Percentiles rank a stretch among this genome's conserved stretches.
These are phyloP conservation scores for Oreochromis grahami DNA, from an alignment of 2,797 vertebrate genomes.

Conservation along the genomic window DNA sequence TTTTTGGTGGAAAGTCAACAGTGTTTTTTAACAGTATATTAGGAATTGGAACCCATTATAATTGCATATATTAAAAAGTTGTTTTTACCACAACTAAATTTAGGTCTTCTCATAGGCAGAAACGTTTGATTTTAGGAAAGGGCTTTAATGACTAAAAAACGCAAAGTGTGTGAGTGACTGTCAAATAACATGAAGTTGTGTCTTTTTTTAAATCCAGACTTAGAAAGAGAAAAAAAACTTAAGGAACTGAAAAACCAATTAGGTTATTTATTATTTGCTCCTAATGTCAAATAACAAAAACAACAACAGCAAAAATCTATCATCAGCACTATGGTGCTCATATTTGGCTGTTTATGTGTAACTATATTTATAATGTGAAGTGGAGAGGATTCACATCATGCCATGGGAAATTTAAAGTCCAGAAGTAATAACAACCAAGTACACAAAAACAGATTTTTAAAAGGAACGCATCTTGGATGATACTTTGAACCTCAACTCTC, in stretches of 20 bases:
- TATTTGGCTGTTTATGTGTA: not conserved
- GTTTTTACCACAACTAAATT: not conserved
- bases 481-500: not conserved
- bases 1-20: not conserved
- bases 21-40: not conserved
- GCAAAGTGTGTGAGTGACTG: not conserved
- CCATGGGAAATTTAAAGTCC: not conserved
- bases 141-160: not conserved
- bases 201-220: accelerated
- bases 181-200: not conserved
- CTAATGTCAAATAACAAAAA: not conserved
- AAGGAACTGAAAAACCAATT: not conserved
- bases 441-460: not conserved
- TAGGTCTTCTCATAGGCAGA: not conserved
- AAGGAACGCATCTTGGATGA: not conserved
- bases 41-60: not conserved
- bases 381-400: not conserved
- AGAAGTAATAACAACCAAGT: not conserved
- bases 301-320: not conserved
- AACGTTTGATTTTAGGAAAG: not conserved
- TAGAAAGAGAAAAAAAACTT: not conserved
- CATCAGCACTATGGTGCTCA: not conserved
- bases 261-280: not conserved
- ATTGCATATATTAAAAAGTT: not conserved
- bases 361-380: not conserved